A percentile compares a stretch with the other conserved stretches of the same genome.
These are phyloP conservation scores for Epinotia nisella DNA, from an alignment of 2,888 invertebrate genomes.

Conservation along the genomic window DNA sequence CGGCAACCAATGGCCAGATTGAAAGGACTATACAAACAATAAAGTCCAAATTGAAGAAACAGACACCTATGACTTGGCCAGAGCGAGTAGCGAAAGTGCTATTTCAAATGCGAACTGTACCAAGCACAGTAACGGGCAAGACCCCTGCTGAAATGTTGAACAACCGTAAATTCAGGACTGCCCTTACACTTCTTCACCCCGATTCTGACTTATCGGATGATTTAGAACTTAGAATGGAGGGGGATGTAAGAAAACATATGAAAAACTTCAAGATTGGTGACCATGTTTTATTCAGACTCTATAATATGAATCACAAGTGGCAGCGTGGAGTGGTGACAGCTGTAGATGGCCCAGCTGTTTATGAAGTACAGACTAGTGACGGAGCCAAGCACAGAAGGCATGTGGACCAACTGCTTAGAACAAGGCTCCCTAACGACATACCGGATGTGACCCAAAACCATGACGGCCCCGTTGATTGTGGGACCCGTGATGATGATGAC, in stretches of 20 bases:
- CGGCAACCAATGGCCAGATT: constrained; percentile 45
- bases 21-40: constrained; percentile 46
- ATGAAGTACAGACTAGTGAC: constrained; percentile 5
- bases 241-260: not conserved
- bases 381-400: constrained; percentile 15
- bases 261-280: constrained; percentile 19
- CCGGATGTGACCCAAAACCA: constrained; percentile 2
- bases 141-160: constrained; percentile 46
- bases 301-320: constrained; percentile 24
- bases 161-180: constrained; percentile 41
- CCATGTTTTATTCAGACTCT: constrained; percentile 25
- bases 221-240: not conserved
- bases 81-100: constrained; percentile 44
- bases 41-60: constrained; percentile 37
- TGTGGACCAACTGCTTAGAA: constrained; percentile 19
- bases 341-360: constrained; percentile 13
- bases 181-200: constrained; percentile 29
- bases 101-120: constrained; percentile 41
- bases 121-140: constrained; percentile 43
- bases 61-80: constrained; percentile 36
- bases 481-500: constrained; percentile 2
- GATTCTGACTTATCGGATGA: constrained; percentile 22
- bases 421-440: not conserved
- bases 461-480: not conserved
- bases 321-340: no score